Base-by-base conservation (phyloP, 2,113 vertebrate genomes). In the Typhlomys cinereus region DNA sequence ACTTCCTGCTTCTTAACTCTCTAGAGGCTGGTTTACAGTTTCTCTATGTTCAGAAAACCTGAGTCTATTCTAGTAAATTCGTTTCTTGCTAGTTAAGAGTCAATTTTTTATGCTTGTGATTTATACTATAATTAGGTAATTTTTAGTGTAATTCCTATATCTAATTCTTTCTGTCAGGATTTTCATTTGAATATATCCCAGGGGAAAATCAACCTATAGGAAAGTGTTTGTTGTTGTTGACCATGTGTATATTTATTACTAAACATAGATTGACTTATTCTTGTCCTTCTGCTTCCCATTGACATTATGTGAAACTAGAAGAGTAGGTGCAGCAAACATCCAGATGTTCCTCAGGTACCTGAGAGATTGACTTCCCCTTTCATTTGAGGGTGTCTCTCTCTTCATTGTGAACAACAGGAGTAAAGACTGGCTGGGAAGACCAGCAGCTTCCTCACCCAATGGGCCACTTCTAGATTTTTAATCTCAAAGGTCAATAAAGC, bases 221-320 rank as follows among this genome's bases (percentile, higher is more conserved):
- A 79, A 11, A 48, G 23, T 48, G 85, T 92, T 61, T 83, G 25
- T 74, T 82, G 67, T 74, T 64, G 39, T 23, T 44, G 76, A 46
- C 14, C 36, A 20, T 88, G 27, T 70, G 4, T 70, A 69, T 74
- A n/a, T 95, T 90, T 83, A 66, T 75, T n/a, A n/a, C n/a, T n/a
- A n/a, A n/a, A 46, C 34, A 52, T 52, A 25, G 50, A 76, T 21
- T 67, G n/a, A 15, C 48, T 67, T 70, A 52, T 81, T 29, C 23
- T 36, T 85, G 25, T 64, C 41, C 88, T 91, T 75, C n/a, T 82
- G 80, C 79, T 82, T 88, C 15, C 44, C 4, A 15, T 74, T 75
- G n/a, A 62, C 0, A 39, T 70, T 39, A 84, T 74, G 75, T 34
- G 71, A 59, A 86, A 62, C 11, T 52, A 73, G 25, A 50, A n/a